Base-by-base conservation (phyloP, 2,888 invertebrate species). In the Lepidocyrtinus sp. region DNA sequence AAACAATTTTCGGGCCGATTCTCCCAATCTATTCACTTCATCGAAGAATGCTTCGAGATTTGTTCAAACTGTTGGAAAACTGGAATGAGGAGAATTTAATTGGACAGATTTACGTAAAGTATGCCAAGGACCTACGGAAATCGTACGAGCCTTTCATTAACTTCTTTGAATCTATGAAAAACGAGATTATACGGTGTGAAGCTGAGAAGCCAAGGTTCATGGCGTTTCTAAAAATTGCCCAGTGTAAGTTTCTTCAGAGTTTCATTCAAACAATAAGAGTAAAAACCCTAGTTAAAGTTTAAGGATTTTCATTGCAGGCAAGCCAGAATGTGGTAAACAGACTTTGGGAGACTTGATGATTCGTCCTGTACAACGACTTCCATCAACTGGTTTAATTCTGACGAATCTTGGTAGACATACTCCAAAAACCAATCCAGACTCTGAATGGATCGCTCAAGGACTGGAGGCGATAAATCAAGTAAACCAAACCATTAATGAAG, bases 121-220 rank as follows among this genome's bases (percentile, higher is more conserved):
- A 95, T 90, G 94, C 95, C 72, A 93, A 94, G 73, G 96, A 95
- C 88, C 91, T 99, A 88, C 92, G 95, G 86, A 97, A 96, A 90
- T 96, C 97, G 0, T 99, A 99, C 90, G 98, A 98, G 82, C 97
- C 98, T 21, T 99, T 97, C 90, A 95, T 99, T 74, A 99, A 99
- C 90, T 98, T 96, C 90, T 98, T 98, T 89, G 98, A 99, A 89
- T 95, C 96, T 89, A 96, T 97, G 90, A 97, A 97, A 90, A 96
- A 97, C 88, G 95, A 95, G 91, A 92, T 99, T 88, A 91, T 93
- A 87, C 93, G 94, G 88, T 98, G 97, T 91, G 97, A 97, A 91
- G 93, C 93, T 88, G 94, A 93, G 88, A 97, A 97, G 90, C 97
- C 97, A 55, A 92, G 97, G 89, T 99, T 99, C 91, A 97, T 98